Base-by-base conservation (phyloP, 1,140 invertebrate genomes). In the Centruroides sculpturatus region DNA sequence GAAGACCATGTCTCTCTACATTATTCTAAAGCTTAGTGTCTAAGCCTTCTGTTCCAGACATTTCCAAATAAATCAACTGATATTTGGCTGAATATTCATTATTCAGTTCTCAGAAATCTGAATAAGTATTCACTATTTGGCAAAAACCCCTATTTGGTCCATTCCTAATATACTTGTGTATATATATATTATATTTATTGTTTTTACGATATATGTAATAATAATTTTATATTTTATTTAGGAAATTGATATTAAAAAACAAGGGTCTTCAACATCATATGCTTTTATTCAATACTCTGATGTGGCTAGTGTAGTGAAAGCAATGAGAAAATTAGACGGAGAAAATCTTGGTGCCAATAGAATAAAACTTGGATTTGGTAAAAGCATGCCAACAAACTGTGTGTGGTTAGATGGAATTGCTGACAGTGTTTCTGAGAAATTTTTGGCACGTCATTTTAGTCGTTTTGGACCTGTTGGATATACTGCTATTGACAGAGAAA, bases 231-330 rank as follows among this genome's bases (percentile, higher is more conserved):
- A 8, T 41, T 41, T 41, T 41, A 41, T 41, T 8, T 41, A 86
- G 85, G 84, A 96, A 78, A 92, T 97, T 72, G 92, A 97, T 73
- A 92, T 97, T 64, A 96, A 96, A 72, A 92, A 93, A 74, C 91
- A 94, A 73, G 79, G 77, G 41, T 71, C 73, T 8, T 68, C 68
- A 12, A 85, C 86, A 58, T 86, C 86, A 57, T 97, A 94, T 75
- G 93, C 92, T 59, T 95, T 97, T 75, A 93, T 93, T 73, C 93
- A 98, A 78, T 98, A 91, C 78, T 84, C 88, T 64, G 92, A 95
- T 72, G 97, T 97, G 70, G 83, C 84, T 35, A 92, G 89, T 74
- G 93, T 97, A 54, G 92, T 97, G 56, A 87, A 89, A 74, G 92
- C 92, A 10, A 90, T 96, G 76, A 80, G 87, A 36, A 86, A 87